Evolutionary conservation across 2,888 invertebrate genomes (phyloP), one percentile per base, ranked within the genome.

Genomic region (Agrotis ipsilon): DNA sequence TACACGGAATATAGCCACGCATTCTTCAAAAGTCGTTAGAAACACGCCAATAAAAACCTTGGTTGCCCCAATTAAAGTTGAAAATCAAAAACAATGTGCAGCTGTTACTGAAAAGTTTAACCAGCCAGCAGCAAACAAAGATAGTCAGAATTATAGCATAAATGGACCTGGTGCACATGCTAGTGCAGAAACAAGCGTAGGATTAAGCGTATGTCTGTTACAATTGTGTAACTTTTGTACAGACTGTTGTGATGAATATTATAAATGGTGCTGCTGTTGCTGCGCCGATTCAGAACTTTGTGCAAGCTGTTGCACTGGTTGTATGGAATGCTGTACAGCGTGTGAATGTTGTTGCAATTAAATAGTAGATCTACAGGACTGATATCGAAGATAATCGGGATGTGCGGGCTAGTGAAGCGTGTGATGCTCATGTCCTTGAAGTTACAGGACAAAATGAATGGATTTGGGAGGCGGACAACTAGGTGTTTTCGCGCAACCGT

Each of bases 221-320:
- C 68, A 68, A 68, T 32, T 43, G n/a, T 68, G 68, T 68, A 32
- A 45, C 11, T 3, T 68, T n/a, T 68, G 43, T 27, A 21, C 21
- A 32, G 6, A 32, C 4, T 45, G n/a, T 16, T 68, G 69, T 32
- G 6, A 67, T 19, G 52, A 68, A n/a, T 52, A 68, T 32, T 45
- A 32, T 32, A 21, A 32, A 1, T 68, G 68, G 67, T 68, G 67
- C 21, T 46, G 69, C 68, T 54, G 70, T 21, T 69, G 52, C 13
- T 68, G 13, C 16, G 54, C 1, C 0, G 70, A 68, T 13, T 3
- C 70, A 2, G 70, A 68, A 2, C 16, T 46, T 3, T 68, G 46
- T 48, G 68, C 48, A 1, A 24, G 3, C 24, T 68, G 46, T 32
- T 68, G 68, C n/a, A 48, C 16, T 11, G 46, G 24, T 2, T 68